A percentile compares a stretch with the other conserved stretches of the same genome.
Conservation (phyloP, 2,113 vertebrate genomes). For the Ammodytes dubius region DNA sequence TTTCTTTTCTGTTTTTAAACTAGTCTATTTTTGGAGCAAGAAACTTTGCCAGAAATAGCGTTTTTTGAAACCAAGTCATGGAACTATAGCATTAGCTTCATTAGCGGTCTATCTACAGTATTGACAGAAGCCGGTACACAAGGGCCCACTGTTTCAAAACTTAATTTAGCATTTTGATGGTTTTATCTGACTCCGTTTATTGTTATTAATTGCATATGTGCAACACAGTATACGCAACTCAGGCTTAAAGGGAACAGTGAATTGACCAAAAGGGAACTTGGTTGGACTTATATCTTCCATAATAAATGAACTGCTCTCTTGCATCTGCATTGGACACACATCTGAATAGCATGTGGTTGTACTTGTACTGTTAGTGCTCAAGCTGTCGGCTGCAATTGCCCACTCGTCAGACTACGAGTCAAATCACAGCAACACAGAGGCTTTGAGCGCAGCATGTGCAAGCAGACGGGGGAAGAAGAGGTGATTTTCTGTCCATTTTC, state of each 20-base stretch:
- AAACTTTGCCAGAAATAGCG: too few species aligned
- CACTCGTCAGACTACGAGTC: conserved; percentile 44
- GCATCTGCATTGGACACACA: not conserved
- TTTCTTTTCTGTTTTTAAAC: too few species aligned
- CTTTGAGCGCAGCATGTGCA: conserved; percentile 25
- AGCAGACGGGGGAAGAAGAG: conserved; percentile 9
- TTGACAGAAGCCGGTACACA: too few species aligned
- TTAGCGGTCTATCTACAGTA: too few species aligned
- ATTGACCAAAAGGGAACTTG: not conserved
- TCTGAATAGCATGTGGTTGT: not conserved
- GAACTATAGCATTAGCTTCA: too few species aligned
- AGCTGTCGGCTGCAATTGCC: conserved; percentile 24
- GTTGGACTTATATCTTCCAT: not conserved
- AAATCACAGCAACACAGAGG: conserved; percentile 28
- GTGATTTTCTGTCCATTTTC: conserved; percentile 30
- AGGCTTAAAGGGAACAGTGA: not conserved
- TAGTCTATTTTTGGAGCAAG: too few species aligned
- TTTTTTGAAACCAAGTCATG: too few species aligned
- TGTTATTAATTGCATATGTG: too few species aligned
- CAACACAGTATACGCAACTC: too few species aligned
- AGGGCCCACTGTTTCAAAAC: too few species aligned
- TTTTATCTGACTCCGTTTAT: too few species aligned
- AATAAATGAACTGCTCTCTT: not conserved
- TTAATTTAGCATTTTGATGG: too few species aligned
- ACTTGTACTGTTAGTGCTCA: not conserved